Percentiles rank a stretch among this genome's conserved stretches.
These are phyloP conservation scores for Caenorhabditis elegans DNA, from an alignment of 1,140 invertebrate species.

Conservation along the genomic window DNA sequence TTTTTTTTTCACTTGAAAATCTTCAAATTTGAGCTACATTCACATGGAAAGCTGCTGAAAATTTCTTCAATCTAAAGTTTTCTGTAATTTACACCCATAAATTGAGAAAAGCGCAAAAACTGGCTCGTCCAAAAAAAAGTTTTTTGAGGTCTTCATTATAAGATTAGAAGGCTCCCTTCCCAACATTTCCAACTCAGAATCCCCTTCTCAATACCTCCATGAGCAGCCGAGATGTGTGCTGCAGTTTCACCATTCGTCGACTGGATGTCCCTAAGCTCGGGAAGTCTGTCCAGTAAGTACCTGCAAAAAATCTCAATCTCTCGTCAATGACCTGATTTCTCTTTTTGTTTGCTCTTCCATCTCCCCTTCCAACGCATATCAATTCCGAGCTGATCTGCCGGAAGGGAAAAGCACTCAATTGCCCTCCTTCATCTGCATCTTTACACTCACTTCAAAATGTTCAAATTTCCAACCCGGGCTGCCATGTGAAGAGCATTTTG, in stretches of 20 bases:
- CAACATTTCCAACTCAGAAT: neutral
- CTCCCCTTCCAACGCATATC: neutral
- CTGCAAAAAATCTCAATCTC: conserved; percentile 12
- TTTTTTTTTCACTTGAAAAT: too few relatives aligned
- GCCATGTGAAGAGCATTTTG: conserved; percentile 5
- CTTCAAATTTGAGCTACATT: too few relatives aligned
- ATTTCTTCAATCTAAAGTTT: too few relatives aligned
- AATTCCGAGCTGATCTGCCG: neutral
- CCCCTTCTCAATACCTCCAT: neutral
- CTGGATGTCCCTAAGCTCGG: conserved; percentile 30
- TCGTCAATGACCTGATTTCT: neutral
- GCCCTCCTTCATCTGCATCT: neutral
- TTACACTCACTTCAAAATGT: conserved; percentile 14
- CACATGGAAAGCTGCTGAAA: too few relatives aligned
- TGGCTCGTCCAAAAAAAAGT: too few relatives aligned
- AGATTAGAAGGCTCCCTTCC: neutral
- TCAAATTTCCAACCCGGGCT: conserved; percentile 3
- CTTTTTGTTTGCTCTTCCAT: neutral
- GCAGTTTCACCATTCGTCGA: conserved; percentile 27
- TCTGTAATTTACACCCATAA: too few relatives aligned
- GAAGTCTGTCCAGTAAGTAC: conserved; percentile 35
- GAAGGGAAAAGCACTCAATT: neutral
- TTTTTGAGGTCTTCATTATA: too few relatives aligned
- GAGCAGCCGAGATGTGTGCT: conserved; percentile 34
- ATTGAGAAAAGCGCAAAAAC: too few relatives aligned